Conservation (phyloP, 2,888 invertebrate species). For the Acanthacorydalis orientalis region DNA sequence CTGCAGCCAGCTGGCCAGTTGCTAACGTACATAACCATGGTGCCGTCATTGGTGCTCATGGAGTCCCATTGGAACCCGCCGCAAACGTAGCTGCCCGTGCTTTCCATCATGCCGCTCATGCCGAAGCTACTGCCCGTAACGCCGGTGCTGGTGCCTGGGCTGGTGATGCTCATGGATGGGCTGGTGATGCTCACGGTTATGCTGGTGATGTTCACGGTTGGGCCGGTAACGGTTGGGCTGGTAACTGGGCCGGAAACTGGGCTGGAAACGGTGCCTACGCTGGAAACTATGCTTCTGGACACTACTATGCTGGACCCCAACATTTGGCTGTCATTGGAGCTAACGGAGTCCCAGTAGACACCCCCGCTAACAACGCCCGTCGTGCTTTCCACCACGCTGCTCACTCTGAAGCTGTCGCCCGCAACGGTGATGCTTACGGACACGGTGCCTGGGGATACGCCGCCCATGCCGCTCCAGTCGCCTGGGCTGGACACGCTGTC, state of each 20-base stretch:
- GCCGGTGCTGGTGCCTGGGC: not conserved
- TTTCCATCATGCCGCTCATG: slow-evolving; percentile 10
- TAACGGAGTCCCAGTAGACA: slow-evolving; percentile 5
- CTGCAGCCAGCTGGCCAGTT: not conserved
- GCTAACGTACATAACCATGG: not conserved
- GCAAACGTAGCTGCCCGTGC: slow-evolving; percentile 13
- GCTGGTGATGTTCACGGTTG: slow-evolving; percentile 15
- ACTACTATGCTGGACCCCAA: slow-evolving; percentile 5
- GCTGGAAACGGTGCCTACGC: slow-evolving; percentile 19
- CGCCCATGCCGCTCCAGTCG: slow-evolving; percentile 23
- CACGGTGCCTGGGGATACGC: slow-evolving; percentile 11
- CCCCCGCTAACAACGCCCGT: slow-evolving; percentile 5
- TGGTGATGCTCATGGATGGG: slow-evolving; percentile 6
- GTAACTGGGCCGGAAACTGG: slow-evolving; percentile 34
- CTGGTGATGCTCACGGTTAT: slow-evolving; percentile 4
- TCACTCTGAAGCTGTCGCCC: slow-evolving; percentile 11
- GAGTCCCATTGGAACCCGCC: slow-evolving; percentile 6
- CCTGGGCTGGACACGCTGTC: not conserved
- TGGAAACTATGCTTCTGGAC: slow-evolving; percentile 11
- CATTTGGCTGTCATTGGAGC: slow-evolving; percentile 6
- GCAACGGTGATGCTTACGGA: slow-evolving; percentile 11
- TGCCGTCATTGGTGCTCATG: not conserved
- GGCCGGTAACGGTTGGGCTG: slow-evolving; percentile 25
- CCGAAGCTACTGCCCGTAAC: slow-evolving; percentile 12
- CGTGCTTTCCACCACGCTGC: slow-evolving; percentile 11